Percentiles rank a stretch among this genome's conserved stretches.
Conservation (phyloP, 2,113 vertebrate species). For the Phylloscopus trochiloides region DNA sequence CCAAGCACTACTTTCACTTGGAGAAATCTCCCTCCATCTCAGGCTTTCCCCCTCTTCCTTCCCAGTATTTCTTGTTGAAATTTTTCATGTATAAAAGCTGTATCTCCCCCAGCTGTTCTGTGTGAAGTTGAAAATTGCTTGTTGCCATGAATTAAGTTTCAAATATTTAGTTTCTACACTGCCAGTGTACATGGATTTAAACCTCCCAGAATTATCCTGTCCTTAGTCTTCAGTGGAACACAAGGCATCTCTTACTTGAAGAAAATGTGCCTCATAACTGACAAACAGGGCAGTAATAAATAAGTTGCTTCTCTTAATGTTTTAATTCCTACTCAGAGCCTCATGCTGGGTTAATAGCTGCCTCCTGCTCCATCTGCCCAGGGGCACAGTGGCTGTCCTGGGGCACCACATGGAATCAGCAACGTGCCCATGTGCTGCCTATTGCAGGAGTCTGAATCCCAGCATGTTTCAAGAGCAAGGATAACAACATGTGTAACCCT, state of each 20-base stretch:
- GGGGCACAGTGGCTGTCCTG: not conserved
- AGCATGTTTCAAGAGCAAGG: not conserved
- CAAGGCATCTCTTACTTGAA: not conserved
- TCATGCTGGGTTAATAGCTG: not conserved
- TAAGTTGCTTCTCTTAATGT: not conserved
- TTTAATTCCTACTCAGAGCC: not conserved
- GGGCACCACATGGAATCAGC: not conserved
- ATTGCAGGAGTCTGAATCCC: not conserved
- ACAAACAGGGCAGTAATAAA: not conserved
- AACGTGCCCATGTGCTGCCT: not conserved
- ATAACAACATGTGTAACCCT: not conserved
- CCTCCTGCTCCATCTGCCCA: not conserved
- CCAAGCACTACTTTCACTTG: not conserved
- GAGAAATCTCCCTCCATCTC: not conserved
- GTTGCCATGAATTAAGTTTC: not conserved
- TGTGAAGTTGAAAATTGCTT: not conserved
- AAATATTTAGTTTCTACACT: not conserved
- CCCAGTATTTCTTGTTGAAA: not conserved
- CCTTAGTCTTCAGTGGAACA: not conserved
- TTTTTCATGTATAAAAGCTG: not conserved
- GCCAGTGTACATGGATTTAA: not conserved
- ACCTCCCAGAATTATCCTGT: not conserved
- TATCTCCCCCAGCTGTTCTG: not conserved
- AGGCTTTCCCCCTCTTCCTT: not conserved
- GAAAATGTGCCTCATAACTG: not conserved